Evolutionary conservation across 2,888 invertebrate species (phyloP), one percentile per base, ranked within the genome.

Genomic region (Idaea biselata): DNA sequence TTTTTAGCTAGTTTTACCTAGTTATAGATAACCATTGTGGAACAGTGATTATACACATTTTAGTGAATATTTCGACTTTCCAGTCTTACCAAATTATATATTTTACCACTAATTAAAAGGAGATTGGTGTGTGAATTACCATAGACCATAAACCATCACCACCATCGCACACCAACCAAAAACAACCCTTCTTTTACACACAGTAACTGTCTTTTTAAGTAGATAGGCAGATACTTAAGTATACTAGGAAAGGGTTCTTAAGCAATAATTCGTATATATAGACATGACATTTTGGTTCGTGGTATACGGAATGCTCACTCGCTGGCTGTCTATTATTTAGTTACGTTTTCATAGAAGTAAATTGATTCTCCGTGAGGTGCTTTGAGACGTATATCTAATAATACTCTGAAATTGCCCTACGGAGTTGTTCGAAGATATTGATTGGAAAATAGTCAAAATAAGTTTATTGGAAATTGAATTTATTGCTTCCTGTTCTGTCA

Each of bases 301-400:
- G 44, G 56, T 17, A 33, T 56, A 55, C 55, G 31, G 33, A 64
- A 57, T 60, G 56, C 60, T 64, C 60, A 58, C 78, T 80, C 83
- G 86, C 86, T 83, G 77, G 66, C 71, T 70, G 72, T 78, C 77
- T 80, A 78, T 77, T 79, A 81, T 79, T 73, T 78, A 79, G 77
- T 79, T 75, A 77, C 78, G 73, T 78, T 80, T 76, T 74, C 76
- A 72, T 77, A 73, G 73, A 72, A 70, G 68, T 72, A 73, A 77
- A 76, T 73, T 75, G 74, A 80, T 78, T 77, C 69, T 32, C 71
- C 63, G 66, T 69, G 64, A 68, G 73, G 74, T 72, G 73, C 73
- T 69, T 68, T 69, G 69, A 70, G 72, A 60, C 58, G 67, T 61
- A 61, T 56, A 62, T 67, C 57, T 63, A 65, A 33, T 64, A 62